Evolutionary conservation across 2,888 invertebrate genomes (phyloP), one percentile per base, ranked within the genome.

Genomic region (Tethea ocularis): DNA sequence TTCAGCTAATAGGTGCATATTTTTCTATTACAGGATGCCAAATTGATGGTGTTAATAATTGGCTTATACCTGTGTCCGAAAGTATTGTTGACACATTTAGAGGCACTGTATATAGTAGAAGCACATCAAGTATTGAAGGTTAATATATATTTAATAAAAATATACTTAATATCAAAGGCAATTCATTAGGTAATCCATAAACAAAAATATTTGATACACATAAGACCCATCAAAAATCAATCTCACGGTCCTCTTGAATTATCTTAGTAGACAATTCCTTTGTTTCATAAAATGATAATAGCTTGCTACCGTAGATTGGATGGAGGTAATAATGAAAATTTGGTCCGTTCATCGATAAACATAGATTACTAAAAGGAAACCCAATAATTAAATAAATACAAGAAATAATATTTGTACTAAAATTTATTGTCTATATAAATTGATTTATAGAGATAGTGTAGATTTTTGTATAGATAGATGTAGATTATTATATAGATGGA

Each of bases 81-180:
- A 64, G 51, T 2, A 75, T 88, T 23, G 7, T 64, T 1, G 93
- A 93, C 58, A 79, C 66, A 38, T 63, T 75, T 46, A 74, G 71
- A 59, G 90, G 88, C 3, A 64, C 60, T 20, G 66, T 88, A 36
- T 73, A 84, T 51, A 70, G 67, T 24, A 74, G 77, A 61, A 38
- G 59, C 10, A 85, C 87, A 13, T 61, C 74, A 15, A 65, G 74
- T 62, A 85, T 92, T 63, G 61, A 61, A 64, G 77, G 92, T 92
- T 61, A 64, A 74, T 66, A 46, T 20, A 74, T 66, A 46, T 20
- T 46, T 29, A 10, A 17, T 51, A 24, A 52, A 15, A 10, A 41
- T 10, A 41, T 1, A 41, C 36, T n/a, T n/a, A n/a, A n/a, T n/a
- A n/a, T n/a, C n/a, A n/a, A n/a, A n/a, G n/a, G n/a, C n/a, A n/a